Conservation (phyloP, 2,888 invertebrate genomes). For the Ormyrus nitidulus region DNA sequence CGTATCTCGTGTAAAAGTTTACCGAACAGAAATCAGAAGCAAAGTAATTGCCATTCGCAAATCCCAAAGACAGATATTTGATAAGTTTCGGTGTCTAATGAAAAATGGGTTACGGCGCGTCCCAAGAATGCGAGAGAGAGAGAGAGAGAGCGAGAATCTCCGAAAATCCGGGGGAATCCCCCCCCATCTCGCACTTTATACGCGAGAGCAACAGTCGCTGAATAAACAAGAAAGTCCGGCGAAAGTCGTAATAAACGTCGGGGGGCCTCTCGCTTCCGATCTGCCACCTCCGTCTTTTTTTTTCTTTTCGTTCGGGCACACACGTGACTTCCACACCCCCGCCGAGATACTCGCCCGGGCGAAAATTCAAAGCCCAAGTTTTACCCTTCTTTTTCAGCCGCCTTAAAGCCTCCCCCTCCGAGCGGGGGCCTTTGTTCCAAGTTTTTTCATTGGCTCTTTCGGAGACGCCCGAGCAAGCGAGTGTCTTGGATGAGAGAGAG, state of each 20-base stretch:
- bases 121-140: neutral
- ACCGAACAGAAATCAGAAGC: no score
- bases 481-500: conserved; percentile 42
- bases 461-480: conserved; percentile 33
- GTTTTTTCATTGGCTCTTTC: conserved; percentile 55
- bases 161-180: no score
- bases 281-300: conserved; percentile 58
- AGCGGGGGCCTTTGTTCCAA: conserved; percentile 43
- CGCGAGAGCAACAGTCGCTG: conserved; percentile 70
- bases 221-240: conserved; percentile 75
- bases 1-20: no score
- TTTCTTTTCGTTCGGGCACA: conserved; percentile 24
- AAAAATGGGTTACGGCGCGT: neutral
- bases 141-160: conserved; percentile 32
- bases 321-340: conserved; percentile 1
- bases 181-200: no score
- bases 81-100: neutral
- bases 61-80: no score
- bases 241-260: conserved; percentile 75
- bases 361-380: conserved; percentile 55
- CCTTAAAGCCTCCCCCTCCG: conserved; percentile 42
- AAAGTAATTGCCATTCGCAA: no score
- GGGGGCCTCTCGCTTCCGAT: conserved; percentile 64
- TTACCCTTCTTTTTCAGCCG: conserved; percentile 49
- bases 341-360: conserved; percentile 6